Evolutionary conservation across 2,113 vertebrate species (phyloP), one percentile per base, ranked within the genome.

Genomic region (Notarius lentiginosus): DNA sequence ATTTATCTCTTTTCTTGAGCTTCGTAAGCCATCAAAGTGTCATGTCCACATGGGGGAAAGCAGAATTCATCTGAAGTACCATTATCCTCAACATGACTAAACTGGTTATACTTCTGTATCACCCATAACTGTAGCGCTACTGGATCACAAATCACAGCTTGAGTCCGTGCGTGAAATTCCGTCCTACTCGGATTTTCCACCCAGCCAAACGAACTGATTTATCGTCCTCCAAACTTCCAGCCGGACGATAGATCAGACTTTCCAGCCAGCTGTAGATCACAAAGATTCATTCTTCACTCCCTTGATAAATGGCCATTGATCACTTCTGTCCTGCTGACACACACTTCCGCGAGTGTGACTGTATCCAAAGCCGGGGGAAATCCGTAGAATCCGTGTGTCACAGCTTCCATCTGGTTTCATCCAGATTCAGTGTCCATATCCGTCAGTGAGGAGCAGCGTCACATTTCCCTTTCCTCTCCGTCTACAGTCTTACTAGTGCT

Each of bases 171-270:
- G 89, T 87, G 86, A 81, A 73, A 84, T 77, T 91, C 86, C 15
- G 82, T 70, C 66, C 77, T 86, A 65, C 79, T 87, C 86, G 58
- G 84, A 90, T 90, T 89, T 90, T 86, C 82, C 84, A 86, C 85
- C 51, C 89, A 86, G 87, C 89, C 84, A 83, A 88, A 88, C 84
- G 18, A 56, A 60, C 55, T 89, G 89, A 90, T 91, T 90, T 91
- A 91, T 87, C 75, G 79, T 88, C 86, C 86, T 84, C 83, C 84
- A 76, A 86, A 89, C 86, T 86, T 84, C 87, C 84, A 60, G 83
- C 84, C 79, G 15, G 61, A 27, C 41, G 24, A 86, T 79, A 86
- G 76, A 79, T 86, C 68, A 47, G 70, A 84, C 55, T 75, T 53
- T 49, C 73, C 24, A 81, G 84, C 84, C 70, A 66, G 82, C 83